Evolutionary conservation across 64 coral and sea anemone genomes (phyloP).

Genomic region (Stichodactyla mertensii): DNA sequence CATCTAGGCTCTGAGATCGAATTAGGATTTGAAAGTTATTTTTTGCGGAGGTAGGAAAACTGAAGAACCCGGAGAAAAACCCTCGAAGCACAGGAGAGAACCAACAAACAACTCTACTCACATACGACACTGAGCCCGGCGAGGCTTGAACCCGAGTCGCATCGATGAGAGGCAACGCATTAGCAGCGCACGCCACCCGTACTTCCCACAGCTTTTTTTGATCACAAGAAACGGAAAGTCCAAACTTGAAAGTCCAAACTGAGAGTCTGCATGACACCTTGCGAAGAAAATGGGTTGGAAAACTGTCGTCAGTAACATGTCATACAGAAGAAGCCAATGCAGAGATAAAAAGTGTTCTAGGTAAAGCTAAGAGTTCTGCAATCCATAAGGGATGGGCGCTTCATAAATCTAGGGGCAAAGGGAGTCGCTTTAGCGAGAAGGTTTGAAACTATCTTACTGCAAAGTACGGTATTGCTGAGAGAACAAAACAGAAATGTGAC

Average conservation of each 20-base stretch:
- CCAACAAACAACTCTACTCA: too few species aligned
- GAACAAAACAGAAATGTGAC: conserved; percentile 50
- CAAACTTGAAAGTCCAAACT: neutral
- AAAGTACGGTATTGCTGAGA: conserved; percentile 56
- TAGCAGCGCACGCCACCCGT: too few species aligned
- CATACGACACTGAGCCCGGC: too few species aligned
- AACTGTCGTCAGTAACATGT: neutral
- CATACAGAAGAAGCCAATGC: neutral
- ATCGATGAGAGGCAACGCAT: too few species aligned
- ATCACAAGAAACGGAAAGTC: neutral
- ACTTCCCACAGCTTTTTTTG: neutral
- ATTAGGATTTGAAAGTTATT: too few species aligned
- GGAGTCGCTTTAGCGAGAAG: neutral
- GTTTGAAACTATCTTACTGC: neutral
- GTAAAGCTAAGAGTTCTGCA: neutral
- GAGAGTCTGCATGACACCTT: neutral
- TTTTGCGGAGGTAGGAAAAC: too few species aligned
- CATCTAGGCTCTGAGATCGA: too few species aligned
- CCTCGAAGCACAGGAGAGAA: too few species aligned
- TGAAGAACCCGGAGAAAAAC: too few species aligned
- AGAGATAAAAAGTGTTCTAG: neutral
- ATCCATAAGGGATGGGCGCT: neutral
- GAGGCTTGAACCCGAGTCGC: too few species aligned
- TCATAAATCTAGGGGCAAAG: neutral
- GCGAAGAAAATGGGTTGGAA: neutral